Base-by-base conservation (phyloP, 2,113 vertebrate species). In the Syngnathoides biaculeatus region DNA sequence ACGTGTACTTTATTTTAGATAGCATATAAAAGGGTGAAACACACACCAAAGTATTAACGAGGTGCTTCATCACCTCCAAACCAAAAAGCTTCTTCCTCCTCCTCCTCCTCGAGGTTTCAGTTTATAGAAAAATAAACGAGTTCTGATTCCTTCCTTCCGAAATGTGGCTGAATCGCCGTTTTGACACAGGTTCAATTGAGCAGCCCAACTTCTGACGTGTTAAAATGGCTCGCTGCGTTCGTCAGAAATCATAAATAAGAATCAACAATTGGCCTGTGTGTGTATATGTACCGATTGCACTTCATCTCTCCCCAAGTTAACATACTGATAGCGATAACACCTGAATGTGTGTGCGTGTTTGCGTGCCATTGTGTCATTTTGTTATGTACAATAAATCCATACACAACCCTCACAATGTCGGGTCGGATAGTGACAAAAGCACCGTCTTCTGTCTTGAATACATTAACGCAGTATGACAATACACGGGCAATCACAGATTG, bases 401-500 rank as follows among this genome's bases (percentile, higher is more conserved):
- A 87, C 93, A 89, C 85, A 85, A 87, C 5, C 20, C 48, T n/a
- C 48, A 8, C 48, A n/a, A 52, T 22, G n/a, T 9, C 11, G 82
- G 88, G n/a, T 9, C 11, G 82, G 88, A 90, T 80, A 92, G 94
- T 92, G 94, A 92, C 90, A 90, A 88, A 92, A 80, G 88, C 92
- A 92, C 39, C 20, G 13, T 22, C 35, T n/a, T 40, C 20, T 13
- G 15, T n/a, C 13, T 4, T 8, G 7, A 24, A 62, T 40, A 39
- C 26, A 56, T 14, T 13, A 24, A 53, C 6, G 6, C 93, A 91
- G 89, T 73, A 78, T 87, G 91, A 88, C 89, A 91, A 88, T 91
- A 94, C 92, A 92, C 84, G 90, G 92, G 95, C 95, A 96, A 95
- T 98, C 95, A 98, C 95, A 93, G 97, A 99, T 93, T 97, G 96